Percentiles rank a stretch among this genome's conserved stretches.
Conservation (phyloP, 2,888 invertebrate species). For the Pollenia griseotomentosa region DNA sequence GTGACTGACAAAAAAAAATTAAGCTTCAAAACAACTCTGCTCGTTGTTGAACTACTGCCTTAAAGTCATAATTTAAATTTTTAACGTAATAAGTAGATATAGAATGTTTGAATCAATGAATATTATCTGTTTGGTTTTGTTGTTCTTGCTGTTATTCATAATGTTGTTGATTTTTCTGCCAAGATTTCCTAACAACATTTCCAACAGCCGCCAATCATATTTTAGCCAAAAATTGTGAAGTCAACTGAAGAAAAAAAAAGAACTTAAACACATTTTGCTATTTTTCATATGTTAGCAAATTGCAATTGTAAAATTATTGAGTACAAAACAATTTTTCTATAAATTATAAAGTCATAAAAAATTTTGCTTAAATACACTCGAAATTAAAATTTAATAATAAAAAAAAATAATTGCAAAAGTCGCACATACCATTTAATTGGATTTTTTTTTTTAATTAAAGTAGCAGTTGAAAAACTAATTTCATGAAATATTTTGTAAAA, state of each 20-base stretch:
- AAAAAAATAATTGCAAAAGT: not conserved
- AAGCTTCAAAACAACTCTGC: not conserved
- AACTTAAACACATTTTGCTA: slow-evolving; percentile 1
- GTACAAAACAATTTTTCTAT: slow-evolving; percentile 40
- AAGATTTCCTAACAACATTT: slow-evolving; percentile 40
- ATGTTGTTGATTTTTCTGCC: slow-evolving; percentile 28
- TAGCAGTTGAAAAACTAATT: not conserved
- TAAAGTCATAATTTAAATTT: slow-evolving; percentile 42
- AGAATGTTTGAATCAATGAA: slow-evolving; percentile 44
- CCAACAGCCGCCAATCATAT: slow-evolving; percentile 55
- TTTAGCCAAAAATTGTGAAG: slow-evolving; percentile 37
- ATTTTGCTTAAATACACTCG: slow-evolving; percentile 37
- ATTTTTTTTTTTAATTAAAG: not conserved
- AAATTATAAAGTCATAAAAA: slow-evolving; percentile 50
- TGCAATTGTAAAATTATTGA: slow-evolving; percentile 66
- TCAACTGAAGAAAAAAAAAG: not conserved
- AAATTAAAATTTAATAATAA: slow-evolving; percentile 31
- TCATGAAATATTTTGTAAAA: no score
- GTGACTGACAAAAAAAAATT: slow-evolving; percentile 10
- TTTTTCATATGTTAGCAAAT: slow-evolving; percentile 63
- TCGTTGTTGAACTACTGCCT: slow-evolving; percentile 28
- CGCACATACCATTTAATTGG: not conserved
- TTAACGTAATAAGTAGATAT: not conserved
- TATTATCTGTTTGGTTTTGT: slow-evolving; percentile 5
- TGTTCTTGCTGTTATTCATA: not conserved